A percentile compares a stretch with the other conserved stretches of the same genome.
Evolutionary conservation across 2,113 vertebrate species (phyloP).

Genomic region (Neolamprologus modestus): DNA sequence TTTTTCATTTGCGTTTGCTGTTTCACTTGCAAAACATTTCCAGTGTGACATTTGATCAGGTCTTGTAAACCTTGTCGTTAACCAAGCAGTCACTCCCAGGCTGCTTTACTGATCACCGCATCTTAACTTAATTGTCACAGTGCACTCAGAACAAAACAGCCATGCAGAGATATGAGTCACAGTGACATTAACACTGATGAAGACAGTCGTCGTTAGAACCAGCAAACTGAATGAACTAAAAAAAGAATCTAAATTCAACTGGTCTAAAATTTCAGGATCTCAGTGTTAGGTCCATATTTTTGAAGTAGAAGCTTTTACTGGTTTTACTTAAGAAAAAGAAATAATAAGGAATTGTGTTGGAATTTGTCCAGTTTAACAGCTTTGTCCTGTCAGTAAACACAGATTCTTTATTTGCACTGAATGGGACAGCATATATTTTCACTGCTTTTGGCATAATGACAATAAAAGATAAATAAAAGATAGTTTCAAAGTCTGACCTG

Average conservation of each 20-base stretch:
- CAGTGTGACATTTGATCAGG: neutral
- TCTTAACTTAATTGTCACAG: neutral
- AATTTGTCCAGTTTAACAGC: neutral
- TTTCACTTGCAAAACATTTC: neutral
- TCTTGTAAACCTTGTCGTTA: neutral
- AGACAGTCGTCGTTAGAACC: neutral
- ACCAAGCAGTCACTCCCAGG: neutral
- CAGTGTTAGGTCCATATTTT: neutral
- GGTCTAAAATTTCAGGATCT: neutral
- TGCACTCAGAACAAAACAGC: neutral
- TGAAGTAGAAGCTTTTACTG: neutral
- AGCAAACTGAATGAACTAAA: neutral
- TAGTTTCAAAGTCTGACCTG: neutral
- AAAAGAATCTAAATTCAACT: neutral
- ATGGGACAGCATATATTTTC: neutral
- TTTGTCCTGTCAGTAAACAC: neutral
- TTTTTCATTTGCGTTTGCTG: neutral
- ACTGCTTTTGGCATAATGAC: neutral
- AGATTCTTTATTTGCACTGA: neutral
- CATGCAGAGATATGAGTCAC: neutral
- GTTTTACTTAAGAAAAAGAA: neutral
- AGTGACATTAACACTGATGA: neutral
- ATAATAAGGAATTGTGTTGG: rapidly evolving
- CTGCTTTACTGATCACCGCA: neutral
- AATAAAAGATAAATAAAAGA: neutral